A percentile compares a stretch with the other conserved stretches of the same genome.
Evolutionary conservation across 2,888 invertebrate genomes (phyloP).

Genomic region (Odontocolon sp.): DNA sequence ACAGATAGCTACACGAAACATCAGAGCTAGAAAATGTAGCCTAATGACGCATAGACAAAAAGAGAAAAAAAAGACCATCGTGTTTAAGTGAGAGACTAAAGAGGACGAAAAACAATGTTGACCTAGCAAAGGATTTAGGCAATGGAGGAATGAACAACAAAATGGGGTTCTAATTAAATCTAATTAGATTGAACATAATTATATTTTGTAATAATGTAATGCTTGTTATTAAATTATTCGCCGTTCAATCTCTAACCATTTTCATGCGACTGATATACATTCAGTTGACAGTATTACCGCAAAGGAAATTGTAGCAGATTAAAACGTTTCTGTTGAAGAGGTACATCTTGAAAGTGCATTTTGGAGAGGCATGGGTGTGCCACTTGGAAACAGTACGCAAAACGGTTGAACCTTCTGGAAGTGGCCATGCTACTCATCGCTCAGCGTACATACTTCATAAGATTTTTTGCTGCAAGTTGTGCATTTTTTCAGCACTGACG

Average conservation of each 20-base stretch:
- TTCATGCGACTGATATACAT: background rate
- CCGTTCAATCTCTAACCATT: background rate
- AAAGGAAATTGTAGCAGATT: slow-evolving; percentile 13
- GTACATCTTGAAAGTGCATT: slow-evolving; percentile 27
- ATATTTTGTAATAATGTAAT: too few relatives aligned
- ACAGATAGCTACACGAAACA: slow-evolving; percentile 4
- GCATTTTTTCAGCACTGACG: slow-evolving; percentile 6
- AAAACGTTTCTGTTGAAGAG: slow-evolving; percentile 37
- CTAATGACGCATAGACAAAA: slow-evolving; percentile 30
- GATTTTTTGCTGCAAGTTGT: slow-evolving; percentile 20
- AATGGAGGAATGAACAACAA: background rate
- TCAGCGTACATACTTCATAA: slow-evolving; percentile 16
- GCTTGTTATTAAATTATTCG: too few relatives aligned
- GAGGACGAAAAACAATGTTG: background rate
- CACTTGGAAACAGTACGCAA: background rate
- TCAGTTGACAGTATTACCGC: slow-evolving; percentile 14
- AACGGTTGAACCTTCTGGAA: slow-evolving; percentile 39
- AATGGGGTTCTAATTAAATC: too few relatives aligned
- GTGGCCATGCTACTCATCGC: slow-evolving; percentile 39
- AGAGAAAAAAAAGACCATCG: slow-evolving; percentile 4
- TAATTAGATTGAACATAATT: too few relatives aligned
- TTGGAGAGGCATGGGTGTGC: slow-evolving; percentile 6
- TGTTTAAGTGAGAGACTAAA: slow-evolving; percentile 4
- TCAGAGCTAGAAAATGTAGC: slow-evolving; percentile 18
- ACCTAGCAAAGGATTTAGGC: background rate